Evolutionary conservation across 2,113 vertebrate genomes (phyloP), one percentile per base, ranked within the genome.

Genomic region (Arothron firmamentum): DNA sequence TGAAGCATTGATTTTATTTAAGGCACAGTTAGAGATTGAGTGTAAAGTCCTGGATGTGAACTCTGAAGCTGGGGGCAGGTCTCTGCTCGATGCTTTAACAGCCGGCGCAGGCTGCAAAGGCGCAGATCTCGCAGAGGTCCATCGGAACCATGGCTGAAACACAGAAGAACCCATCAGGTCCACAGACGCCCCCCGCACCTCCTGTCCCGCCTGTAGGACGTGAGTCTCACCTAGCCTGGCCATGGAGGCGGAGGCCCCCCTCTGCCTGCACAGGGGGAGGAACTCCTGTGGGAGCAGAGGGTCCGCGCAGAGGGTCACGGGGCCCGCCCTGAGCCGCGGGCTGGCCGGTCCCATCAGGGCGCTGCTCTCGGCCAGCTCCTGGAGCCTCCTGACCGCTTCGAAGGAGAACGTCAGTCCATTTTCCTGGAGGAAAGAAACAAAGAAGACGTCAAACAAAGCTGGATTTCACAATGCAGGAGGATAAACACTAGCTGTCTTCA

Each of bases 41-140:
- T 28, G 25, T 13, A 25, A 77, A 38, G 8, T 38, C 34, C 34
- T 38, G 2, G 0, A 75, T 70, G 55, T 71, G 16, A 51, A 52
- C 52, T 59, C 12, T 53, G 18, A 68, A 81, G 75, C 59, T 34
- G 4, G 4, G 49, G 64, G 46, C 23, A 57, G 53, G 59, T 43
- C 48, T 13, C 57, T 49, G 3, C 11, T 43, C 50, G 10, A 12
- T 59, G 15, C 15, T 64, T 88, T 80, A 92, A 85, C 94, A 95
- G 18, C 94, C 94, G 0, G 93, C 86, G 73, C 94, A 95, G 76
- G 93, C 94, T 1, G 92, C 90, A 1, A 87, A 93, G 9, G 92
- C 92, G 41, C 94, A 95, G 74, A 94, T 91, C 78, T 95, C 93
- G 64, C 94, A 95, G 0, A 84, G 57, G 2, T 86, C 88, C 1